Evolutionary conservation across 2,113 vertebrate genomes (phyloP).

Genomic region (Tragelaphus imberbis): DNA sequence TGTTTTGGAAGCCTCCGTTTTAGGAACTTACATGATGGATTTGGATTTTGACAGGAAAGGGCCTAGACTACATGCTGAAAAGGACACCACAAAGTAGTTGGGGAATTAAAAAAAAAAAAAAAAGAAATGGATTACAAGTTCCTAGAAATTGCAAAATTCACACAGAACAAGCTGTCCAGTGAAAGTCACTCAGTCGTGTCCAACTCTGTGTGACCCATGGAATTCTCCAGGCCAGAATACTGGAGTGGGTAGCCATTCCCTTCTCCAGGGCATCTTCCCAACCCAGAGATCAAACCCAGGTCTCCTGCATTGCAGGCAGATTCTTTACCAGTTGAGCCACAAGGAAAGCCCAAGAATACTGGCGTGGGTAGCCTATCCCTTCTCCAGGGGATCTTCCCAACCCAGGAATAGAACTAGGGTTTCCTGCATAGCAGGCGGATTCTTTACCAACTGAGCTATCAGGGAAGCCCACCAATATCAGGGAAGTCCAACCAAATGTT

Average conservation of each 20-base stretch:
- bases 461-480: neutral
- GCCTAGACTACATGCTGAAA: neutral
- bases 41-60: neutral
- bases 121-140: neutral
- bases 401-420: neutral
- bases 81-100: neutral
- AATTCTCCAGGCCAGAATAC: neutral
- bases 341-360: neutral
- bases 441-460: neutral
- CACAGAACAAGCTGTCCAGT: neutral
- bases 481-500: rapidly evolving
- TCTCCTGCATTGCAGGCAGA: neutral
- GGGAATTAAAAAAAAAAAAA: neutral
- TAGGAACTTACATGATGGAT: neutral
- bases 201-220: neutral
- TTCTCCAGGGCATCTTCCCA: neutral
- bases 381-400: neutral
- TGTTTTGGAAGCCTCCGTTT: rapidly evolving
- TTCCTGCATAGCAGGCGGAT: neutral
- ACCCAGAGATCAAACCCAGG: neutral
- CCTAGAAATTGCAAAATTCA: neutral
- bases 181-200: neutral
- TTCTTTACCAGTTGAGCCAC: neutral
- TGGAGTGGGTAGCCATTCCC: neutral
- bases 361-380: neutral